Conservation (phyloP, 2,113 vertebrate genomes). For the Hystrix cristata region DNA sequence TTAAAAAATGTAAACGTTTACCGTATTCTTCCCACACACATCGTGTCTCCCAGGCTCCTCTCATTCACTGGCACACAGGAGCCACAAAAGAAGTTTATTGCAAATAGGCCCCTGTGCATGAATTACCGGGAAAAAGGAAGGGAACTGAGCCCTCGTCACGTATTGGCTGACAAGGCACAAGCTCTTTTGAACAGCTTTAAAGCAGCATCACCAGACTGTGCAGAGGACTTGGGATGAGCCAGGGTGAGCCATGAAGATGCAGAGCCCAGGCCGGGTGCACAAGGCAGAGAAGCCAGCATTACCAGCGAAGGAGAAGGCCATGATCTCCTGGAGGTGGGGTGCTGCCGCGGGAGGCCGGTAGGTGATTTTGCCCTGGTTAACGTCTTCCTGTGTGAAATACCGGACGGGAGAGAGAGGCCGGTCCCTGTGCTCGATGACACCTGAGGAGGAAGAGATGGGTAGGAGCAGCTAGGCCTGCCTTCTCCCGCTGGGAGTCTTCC, state of each 20-base stretch:
- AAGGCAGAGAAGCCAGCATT: conserved; percentile 20
- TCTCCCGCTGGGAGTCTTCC: background rate
- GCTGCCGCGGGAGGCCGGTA: conserved; percentile 94
- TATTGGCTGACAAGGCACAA: background rate
- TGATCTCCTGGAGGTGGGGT: conserved; percentile 94
- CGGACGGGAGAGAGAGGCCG: conserved; percentile 87
- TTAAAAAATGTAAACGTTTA: background rate
- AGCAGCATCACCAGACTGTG: background rate
- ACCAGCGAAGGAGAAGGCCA: conserved; percentile 96
- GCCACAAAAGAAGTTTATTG: background rate
- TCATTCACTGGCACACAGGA: background rate
- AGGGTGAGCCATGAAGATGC: background rate
- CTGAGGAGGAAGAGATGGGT: conserved; percentile 80
- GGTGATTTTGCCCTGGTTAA: conserved; percentile 92
- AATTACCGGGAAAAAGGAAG: background rate
- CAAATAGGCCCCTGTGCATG: background rate
- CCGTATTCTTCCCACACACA: background rate
- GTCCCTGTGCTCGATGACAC: conserved; percentile 93
- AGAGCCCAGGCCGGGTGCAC: background rate
- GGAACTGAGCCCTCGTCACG: background rate
- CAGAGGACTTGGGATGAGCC: background rate
- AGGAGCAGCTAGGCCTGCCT: background rate
- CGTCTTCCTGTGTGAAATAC: conserved; percentile 94
- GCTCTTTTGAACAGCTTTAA: background rate
- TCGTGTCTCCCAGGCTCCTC: background rate